Evolutionary conservation across 1,140 invertebrate species (phyloP), one percentile per base, ranked within the genome.

Genomic region (Venustaconcha ellipsiformis): DNA sequence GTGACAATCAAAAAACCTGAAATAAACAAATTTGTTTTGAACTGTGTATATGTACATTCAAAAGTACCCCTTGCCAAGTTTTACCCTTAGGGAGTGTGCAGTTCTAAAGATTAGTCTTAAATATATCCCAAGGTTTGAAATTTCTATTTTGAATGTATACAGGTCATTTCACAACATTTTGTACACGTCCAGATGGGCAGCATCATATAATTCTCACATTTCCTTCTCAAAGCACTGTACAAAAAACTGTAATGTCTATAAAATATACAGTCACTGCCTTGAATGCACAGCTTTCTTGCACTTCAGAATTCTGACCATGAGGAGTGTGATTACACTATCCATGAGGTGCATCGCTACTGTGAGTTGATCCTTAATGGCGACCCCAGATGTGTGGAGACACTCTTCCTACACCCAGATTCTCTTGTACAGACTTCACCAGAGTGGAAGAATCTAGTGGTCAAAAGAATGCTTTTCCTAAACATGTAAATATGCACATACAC

Each of bases 311-410:
- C 72, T 70, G 81, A 84, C 8, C 57, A 58, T 67, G 80, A 82
- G 57, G 30, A 14, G n/a, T 82, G 77, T 79, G 86, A 87, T 63
- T 87, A 86, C 72, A 87, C 83, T 23, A 81, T 87, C 30, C 81
- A 83, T 69, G 86, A 87, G 30, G 70, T 86, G 11, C 77, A 80
- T 58, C 80, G 84, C 14, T 87, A 80, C 66, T 80, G 82, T 72
- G 86, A 87, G 65, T 72, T 87, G n/a, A 72, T 87, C 30, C 18
- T 83, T 20, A 48, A 48, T 26, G 83, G 83, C 30, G 86, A 87
- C 73, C 78, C 80, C 17, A 77, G 83, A 57, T 87, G 86, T 85
- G 79, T 87, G 20, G 86, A 87, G 67, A 86, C 84, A 13, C 68
- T 87, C 23, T 87, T 85, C 68, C 72, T 87, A 20, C 70, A 82